phyloP scores from a whole-genome alignment of 2,113 vertebrate genomes.

The Polypterus bichir region DNA sequence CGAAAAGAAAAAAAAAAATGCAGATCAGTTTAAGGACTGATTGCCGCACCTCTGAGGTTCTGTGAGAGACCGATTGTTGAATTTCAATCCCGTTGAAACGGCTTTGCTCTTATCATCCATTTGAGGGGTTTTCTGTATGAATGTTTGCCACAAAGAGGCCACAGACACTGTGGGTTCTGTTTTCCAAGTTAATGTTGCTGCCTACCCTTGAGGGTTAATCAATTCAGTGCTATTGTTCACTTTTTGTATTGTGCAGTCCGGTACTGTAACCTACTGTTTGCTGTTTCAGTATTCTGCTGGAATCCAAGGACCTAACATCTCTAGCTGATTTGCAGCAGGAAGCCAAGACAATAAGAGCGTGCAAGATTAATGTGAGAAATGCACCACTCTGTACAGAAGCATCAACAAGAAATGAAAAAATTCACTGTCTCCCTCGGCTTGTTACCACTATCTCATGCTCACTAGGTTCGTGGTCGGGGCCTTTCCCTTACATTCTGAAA shows the following conservation, averaged over 20 bases:
- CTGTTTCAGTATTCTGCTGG: conserved; percentile 39
- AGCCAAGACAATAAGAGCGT: conserved; percentile 49
- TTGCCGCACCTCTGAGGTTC: background rate
- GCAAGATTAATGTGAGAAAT: conserved; percentile 54
- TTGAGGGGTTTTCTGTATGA: background rate
- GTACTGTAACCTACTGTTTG: conserved; percentile 47
- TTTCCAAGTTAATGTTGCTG: background rate
- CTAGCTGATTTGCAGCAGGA: conserved; percentile 49
- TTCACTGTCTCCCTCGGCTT: conserved; percentile 41
- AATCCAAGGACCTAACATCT: conserved; percentile 35
- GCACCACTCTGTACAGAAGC: conserved; percentile 36
- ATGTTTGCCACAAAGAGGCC: background rate
- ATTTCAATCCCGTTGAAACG: background rate
- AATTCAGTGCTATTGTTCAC: conserved; percentile 42
- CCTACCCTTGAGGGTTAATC: conserved; percentile 22
- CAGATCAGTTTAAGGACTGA: background rate
- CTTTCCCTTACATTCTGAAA: conserved; percentile 32
- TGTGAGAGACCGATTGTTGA: background rate
- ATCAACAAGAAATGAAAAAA: conserved; percentile 45
- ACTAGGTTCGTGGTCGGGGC: conserved; percentile 39
- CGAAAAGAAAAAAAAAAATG: background rate
- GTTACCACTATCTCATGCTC: conserved; percentile 41
- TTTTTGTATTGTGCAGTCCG: conserved; percentile 47
- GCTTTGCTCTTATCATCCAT: background rate
- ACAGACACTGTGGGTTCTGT: background rate